Base-by-base conservation (phyloP, 2,888 invertebrate species). In the Beris chalybata region DNA sequence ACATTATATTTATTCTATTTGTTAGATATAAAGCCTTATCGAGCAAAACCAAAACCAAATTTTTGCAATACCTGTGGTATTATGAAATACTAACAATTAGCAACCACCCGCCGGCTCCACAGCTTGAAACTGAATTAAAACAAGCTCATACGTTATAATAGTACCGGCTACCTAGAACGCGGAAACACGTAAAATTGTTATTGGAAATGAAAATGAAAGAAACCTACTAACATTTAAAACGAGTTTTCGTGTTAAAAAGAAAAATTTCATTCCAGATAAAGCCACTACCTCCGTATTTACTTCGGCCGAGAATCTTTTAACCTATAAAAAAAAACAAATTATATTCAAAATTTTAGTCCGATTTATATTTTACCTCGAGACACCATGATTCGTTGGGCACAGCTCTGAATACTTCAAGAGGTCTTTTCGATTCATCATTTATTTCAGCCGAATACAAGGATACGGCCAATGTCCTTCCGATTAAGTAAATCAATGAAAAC, bases 81-180 rank as follows among this genome's bases (percentile, higher is more conserved):
- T 22, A 22, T 22, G 22, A 22, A 22, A 22, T 22, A 22, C 2
- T 22, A 22, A 22, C 22, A 22, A 38, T 38, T 9, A 38, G 3
- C 38, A 38, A 5, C 38, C 38, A 29, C 29, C 22, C 1, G 47
- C 32, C 9, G 22, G 12, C 15, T 72, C 73, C 53, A 76, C 79
- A 58, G 82, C 79, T 63, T 84, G 83, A 70, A 85, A 85, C 72
- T 86, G 86, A 50, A 85, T 82, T 45, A 86, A 75, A 1, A 86
- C 85, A 55, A 86, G 74, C 74, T 86, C 85, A 71, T 85, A 86
- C 0, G 85, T 85, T 12, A 85, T 83, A 64, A 86, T 85, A 0
- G 85, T 85, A n/a, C 85, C 85, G 30, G 84, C 85, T 13, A 86
- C 83, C 85, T 85, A 70, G 73, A 67, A 15, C 11, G 65, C 22